Evolutionary conservation across 2,888 invertebrate genomes (phyloP), one percentile per base, ranked within the genome.

Genomic region (Punctoribates punctum): DNA sequence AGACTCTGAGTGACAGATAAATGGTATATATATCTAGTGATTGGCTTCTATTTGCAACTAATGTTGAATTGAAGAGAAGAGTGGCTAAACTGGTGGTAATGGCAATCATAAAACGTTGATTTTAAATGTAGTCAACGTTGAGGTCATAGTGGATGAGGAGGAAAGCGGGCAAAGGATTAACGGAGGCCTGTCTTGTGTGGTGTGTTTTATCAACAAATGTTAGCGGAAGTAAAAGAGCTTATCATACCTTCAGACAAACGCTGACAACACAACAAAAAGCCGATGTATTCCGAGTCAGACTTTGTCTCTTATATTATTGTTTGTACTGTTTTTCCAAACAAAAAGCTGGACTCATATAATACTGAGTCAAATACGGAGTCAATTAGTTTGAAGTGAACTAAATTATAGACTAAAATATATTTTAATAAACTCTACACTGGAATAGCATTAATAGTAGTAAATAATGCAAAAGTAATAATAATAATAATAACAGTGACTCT

Each of bases 181-280:
- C 9, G 60, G 60, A 60, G 25, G 25, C 25, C 27, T 11, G 27
- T 27, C 2, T 29, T 27, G 11, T 27, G 27, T 57, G 0, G 13
- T 23, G 15, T 65, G 4, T 67, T 67, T 67, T 67, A 67, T 42
- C 72, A 72, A 42, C 25, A 42, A 72, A 42, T 72, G 72, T 72
- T 72, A 72, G 48, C 72, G 46, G 67, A 67, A 67, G 67, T 67
- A 67, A 72, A 38, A 38, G 46, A 72, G 72, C 72, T 72, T 72
- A 72, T 72, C 72, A 72, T 72, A 72, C 72, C 72, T 72, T 48
- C 25, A 72, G 48, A 46, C 72, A 46, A 46, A 72, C 48, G 15
- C 38, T 72, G 46, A 72, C 25, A 42, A 13, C n/a, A 70, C 46
- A 72, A 46, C 3, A 72, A 23, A 65, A 42, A 48, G 46, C 9